Base-by-base conservation (phyloP, 2,113 vertebrate genomes). In the Dicrurus megarhynchus region DNA sequence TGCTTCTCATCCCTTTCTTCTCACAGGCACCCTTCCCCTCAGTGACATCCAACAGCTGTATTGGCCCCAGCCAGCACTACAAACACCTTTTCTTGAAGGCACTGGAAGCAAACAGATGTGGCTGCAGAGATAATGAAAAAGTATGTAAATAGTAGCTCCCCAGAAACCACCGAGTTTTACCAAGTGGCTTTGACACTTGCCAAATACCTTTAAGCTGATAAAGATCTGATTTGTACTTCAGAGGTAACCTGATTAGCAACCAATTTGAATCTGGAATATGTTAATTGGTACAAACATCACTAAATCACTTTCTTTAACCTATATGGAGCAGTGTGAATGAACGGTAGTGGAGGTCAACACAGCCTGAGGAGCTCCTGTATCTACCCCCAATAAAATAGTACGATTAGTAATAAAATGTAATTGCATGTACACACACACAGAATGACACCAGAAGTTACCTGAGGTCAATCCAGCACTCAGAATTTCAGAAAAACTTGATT, bases 161-260 rank as follows among this genome's bases (percentile, higher is more conserved):
- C 92, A 92, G 94, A 91, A 95, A 84, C 30, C 59, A 90, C 55
- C 7, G 57, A 78, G 82, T 80, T 92, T 84, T 82, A 81, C 90
- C 78, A 82, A 95, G 94, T 96, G 82, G 82, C 90, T 96, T 93
- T 95, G 77, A 96, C 97, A 95, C 97, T 98, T 97, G 93, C 95
- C 97, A 96, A 96, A 96, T 63, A 61, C 52, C 89, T 97, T 91
- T 91, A 71, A 90, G 96, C 88, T 79, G 90, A 73, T 87, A 76
- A 97, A 96, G 89, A 78, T 95, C 85, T 94, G 96, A 97, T 98
- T 98, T 98, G 98, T 98, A 98, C 96, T 97, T 98, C 98, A 98
- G 97, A 98, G 97, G 97, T 98, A 97, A 97, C 89, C 90, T 93
- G 95, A 97, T 98, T 98, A 98, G 96, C 96, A 93, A 35, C 23